Conservation (phyloP, 2,888 invertebrate species). For the Muscina levida region DNA sequence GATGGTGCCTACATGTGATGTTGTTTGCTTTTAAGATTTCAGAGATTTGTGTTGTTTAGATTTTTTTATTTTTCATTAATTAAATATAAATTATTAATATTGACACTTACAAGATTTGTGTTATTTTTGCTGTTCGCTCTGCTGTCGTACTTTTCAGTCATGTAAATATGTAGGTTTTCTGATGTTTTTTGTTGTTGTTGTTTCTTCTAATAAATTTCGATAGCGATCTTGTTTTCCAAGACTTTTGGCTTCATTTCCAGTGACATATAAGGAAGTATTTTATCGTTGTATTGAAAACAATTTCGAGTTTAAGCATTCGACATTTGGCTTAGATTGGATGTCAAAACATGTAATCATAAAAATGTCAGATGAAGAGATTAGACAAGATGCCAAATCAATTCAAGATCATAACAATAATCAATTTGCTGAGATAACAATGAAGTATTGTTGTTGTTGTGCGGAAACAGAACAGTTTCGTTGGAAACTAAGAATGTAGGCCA, state of each 20-base stretch:
- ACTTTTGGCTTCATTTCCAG: background rate
- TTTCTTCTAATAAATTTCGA: conserved; percentile 15
- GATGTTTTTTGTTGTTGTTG: conserved; percentile 31
- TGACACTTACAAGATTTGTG: conserved; percentile 63
- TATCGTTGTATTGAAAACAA: conserved; percentile 30
- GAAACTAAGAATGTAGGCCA: too few relatives aligned
- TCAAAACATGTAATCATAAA: conserved; percentile 26
- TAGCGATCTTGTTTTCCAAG: conserved; percentile 50
- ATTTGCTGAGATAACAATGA: background rate
- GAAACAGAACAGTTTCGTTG: too few relatives aligned
- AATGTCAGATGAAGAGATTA: conserved; percentile 28
- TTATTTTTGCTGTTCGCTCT: conserved; percentile 28
- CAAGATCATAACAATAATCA: conserved; percentile 24
- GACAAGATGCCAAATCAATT: conserved; percentile 36
- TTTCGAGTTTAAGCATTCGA: conserved; percentile 11
- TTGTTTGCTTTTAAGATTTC: conserved; percentile 35
- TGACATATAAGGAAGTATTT: conserved; percentile 55
- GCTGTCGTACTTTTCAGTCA: conserved; percentile 15
- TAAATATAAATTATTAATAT: conserved; percentile 66
- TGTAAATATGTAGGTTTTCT: conserved; percentile 51
- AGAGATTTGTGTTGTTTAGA: conserved; percentile 36
- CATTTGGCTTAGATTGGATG: conserved; percentile 3
- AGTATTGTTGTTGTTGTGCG: too few relatives aligned
- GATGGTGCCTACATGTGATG: conserved; percentile 14
- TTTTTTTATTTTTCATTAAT: conserved; percentile 48